Percentiles rank a stretch among this genome's conserved stretches.
Conservation (phyloP, 2,113 vertebrate species). For the Thamnophis sirtalis region DNA sequence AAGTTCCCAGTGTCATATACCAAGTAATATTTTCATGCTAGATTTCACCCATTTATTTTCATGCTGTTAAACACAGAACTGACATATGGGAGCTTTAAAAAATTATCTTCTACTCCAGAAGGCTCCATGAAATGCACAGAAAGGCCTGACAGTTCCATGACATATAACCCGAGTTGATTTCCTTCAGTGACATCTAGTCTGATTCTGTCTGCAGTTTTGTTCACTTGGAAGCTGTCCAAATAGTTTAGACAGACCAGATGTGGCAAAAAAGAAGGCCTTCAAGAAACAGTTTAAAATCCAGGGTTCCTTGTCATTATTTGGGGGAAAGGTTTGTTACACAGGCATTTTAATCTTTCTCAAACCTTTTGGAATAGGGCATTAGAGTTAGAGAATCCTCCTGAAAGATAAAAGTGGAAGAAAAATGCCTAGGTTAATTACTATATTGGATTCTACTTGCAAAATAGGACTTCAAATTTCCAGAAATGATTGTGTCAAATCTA, state of each 20-base stretch:
- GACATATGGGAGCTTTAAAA: not conserved
- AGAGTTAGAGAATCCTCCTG: not conserved
- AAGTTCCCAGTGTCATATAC: not conserved
- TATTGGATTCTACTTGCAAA: not conserved
- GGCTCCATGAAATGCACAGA: not conserved
- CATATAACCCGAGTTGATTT: not conserved
- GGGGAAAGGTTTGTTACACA: not conserved
- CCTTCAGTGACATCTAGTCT: not conserved
- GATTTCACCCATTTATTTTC: slow-evolving; percentile 2
- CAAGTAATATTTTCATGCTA: not conserved
- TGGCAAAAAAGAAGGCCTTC: not conserved
- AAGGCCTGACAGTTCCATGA: not conserved
- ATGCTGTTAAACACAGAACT: not conserved
- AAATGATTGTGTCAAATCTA: not conserved
- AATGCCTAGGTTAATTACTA: not conserved
- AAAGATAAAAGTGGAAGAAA: not conserved
- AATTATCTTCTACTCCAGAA: not conserved
- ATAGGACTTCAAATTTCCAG: not conserved
- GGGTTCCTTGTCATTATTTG: not conserved
- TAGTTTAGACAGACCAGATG: not conserved
- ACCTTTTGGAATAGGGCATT: not conserved
- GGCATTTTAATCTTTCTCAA: not conserved
- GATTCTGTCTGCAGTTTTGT: fast-evolving
- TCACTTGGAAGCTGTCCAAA: not conserved
- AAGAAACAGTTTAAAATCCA: not conserved